A percentile compares a stretch with the other conserved stretches of the same genome.
Evolutionary conservation across 2,113 vertebrate species (phyloP).

Genomic region (Sigmodon hispidus): DNA sequence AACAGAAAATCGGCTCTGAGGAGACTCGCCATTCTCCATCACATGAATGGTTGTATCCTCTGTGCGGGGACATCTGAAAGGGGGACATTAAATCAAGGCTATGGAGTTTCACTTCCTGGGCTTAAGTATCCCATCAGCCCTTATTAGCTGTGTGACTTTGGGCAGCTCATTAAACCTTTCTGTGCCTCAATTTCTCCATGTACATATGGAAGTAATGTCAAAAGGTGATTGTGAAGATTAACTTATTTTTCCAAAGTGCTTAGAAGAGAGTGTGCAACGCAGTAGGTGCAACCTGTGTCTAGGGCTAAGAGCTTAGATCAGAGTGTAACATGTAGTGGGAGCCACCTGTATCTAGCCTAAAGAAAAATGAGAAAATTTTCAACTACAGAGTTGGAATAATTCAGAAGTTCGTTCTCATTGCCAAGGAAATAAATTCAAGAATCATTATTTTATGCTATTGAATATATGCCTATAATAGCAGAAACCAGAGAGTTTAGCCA

Average conservation of each 20-base stretch:
- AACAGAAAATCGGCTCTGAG: conserved; percentile 75
- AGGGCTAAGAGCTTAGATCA: neutral
- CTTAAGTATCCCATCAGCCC: neutral
- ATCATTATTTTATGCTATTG: neutral
- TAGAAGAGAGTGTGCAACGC: neutral
- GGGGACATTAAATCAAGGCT: neutral
- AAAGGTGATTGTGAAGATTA: neutral
- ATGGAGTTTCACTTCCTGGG: neutral
- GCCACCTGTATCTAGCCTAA: no score
- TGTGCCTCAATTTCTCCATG: neutral
- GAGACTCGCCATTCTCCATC: conserved; percentile 75
- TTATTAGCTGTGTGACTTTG: neutral
- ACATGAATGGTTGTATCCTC: conserved; percentile 72
- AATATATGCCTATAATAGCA: neutral
- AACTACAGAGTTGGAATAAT: neutral
- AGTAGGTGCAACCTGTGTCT: neutral
- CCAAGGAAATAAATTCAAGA: neutral
- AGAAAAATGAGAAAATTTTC: neutral
- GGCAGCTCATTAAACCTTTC: neutral
- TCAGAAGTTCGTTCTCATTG: neutral
- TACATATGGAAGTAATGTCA: no score
- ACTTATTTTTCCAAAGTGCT: neutral
- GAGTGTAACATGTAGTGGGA: neutral
- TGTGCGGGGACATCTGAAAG: conserved; percentile 55
- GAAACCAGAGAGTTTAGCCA: neutral